Conservation (phyloP, 2,888 invertebrate genomes). For the Dryomyza anilis region DNA sequence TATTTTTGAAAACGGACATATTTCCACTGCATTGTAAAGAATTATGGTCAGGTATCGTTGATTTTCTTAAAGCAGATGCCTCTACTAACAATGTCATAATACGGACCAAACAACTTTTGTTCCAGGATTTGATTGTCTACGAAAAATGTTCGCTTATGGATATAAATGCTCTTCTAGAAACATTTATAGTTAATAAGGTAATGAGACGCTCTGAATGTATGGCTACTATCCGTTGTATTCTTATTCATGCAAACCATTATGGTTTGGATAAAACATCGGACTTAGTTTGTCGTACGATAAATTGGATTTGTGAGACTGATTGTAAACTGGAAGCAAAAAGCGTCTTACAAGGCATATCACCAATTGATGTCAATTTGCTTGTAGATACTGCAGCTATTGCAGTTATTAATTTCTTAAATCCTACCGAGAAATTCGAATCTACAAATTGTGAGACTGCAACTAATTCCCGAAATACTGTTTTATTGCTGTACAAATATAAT, state of each 20-base stretch:
- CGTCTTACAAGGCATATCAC: slow-evolving; percentile 48
- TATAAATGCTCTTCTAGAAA: slow-evolving; percentile 43
- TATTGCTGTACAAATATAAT: slow-evolving; percentile 50
- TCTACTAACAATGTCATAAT: slow-evolving; percentile 43
- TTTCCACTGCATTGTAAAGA: slow-evolving; percentile 32
- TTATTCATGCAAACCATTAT: slow-evolving; percentile 43
- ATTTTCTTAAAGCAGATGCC: slow-evolving; percentile 46
- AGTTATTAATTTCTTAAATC: slow-evolving; percentile 54
- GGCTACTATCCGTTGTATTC: slow-evolving; percentile 47
- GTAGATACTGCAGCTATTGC: slow-evolving; percentile 53
- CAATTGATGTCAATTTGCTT: slow-evolving; percentile 44
- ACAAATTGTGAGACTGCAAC: not conserved
- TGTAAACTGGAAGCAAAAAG: slow-evolving; percentile 43
- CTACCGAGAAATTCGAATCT: not conserved
- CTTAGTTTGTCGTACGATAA: slow-evolving; percentile 42
- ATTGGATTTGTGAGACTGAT: slow-evolving; percentile 46
- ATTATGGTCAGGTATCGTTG: slow-evolving; percentile 44
- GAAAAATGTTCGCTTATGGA: slow-evolving; percentile 41
- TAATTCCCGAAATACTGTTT: not conserved
- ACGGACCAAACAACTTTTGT: slow-evolving; percentile 48
- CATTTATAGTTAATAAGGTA: slow-evolving; percentile 44
- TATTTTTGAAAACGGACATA: slow-evolving; percentile 29
- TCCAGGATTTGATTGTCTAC: slow-evolving; percentile 45
- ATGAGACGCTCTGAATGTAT: slow-evolving; percentile 52
- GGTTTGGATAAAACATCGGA: slow-evolving; percentile 48